Evolutionary conservation across 2,888 invertebrate species (phyloP), one percentile per base, ranked within the genome.

Genomic region (Odontocolon sp.): DNA sequence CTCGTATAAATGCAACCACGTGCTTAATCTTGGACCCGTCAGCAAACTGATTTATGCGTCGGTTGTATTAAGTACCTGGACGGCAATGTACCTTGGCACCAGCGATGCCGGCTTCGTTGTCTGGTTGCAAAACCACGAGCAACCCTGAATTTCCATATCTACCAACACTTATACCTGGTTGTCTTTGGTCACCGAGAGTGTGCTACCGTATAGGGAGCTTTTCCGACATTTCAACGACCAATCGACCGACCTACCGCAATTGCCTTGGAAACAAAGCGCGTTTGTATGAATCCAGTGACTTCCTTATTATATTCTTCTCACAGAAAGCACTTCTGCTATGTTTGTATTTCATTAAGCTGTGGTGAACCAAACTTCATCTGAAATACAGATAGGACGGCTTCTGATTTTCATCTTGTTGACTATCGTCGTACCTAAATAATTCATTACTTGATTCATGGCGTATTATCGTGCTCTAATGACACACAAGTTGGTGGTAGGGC

Each of bases 21-120:
- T 57, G 78, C 72, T 78, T 81, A 80, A 78, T 80, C 78, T 77
- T 67, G 71, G 57, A 68, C 50, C 59, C 31, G 75, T 73, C 78
- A 26, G 33, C 42, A 28, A 42, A 18, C 45, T 80, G 78, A 81
- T 81, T 80, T 80, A 80, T 80, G 70, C 63, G 52, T 40, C 50
- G 72, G 59, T 69, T 74, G 77, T 73, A 76, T 78, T 72, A 81
- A 81, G 77, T 66, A 74, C 69, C 64, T 45, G 72, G 40, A 52
- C 11, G 11, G 23, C 11, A 38, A 57, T 14, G 8, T 54, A 38
- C 59, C 66, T 26, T 66, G 31, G 61, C 56, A 61, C 45, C 50
- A 31, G 61, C 61, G 50, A 31, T 36, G 54, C n/a, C 42, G 56
- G 28, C 52, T 11, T 18, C 57, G 63, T 72, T 67, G 59, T 56